Conservation (phyloP, 2,888 invertebrate species). For the Danaus chrysippus region DNA sequence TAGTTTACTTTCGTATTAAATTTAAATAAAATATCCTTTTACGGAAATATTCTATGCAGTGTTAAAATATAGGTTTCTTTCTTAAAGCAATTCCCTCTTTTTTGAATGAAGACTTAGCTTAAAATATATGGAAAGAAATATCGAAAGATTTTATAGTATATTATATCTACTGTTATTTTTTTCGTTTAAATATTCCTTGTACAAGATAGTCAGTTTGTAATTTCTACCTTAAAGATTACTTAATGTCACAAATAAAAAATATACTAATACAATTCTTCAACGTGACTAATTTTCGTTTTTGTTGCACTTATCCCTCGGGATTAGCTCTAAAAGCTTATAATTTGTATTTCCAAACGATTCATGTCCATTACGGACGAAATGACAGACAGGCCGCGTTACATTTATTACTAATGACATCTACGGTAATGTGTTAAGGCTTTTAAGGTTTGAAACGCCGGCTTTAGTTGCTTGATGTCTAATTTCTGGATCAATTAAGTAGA, state of each 20-base stretch:
- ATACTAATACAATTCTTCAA: not conserved
- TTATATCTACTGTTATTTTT: too few relatives aligned
- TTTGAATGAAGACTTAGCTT: too few relatives aligned
- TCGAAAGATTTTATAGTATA: too few relatives aligned
- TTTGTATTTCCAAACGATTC: conserved; percentile 12
- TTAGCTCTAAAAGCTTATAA: conserved; percentile 1
- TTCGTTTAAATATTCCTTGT: too few relatives aligned
- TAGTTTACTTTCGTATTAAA: not conserved
- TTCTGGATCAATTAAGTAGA: too few relatives aligned
- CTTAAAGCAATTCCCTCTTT: too few relatives aligned
- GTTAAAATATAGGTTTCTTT: too few relatives aligned
- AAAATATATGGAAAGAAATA: too few relatives aligned
- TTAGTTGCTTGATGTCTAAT: not conserved
- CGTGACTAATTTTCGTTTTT: not conserved
- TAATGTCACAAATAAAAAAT: not conserved
- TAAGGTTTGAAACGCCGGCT: conserved; percentile 19
- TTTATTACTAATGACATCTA: conserved; percentile 19
- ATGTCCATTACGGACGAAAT: conserved; percentile 22
- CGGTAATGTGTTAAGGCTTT: conserved; percentile 21
- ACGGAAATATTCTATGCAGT: too few relatives aligned
- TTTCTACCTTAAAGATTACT: too few relatives aligned
- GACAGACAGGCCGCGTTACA: conserved; percentile 10
- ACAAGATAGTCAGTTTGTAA: too few relatives aligned
- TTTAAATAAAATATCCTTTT: not conserved
- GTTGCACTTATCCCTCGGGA: not conserved